A percentile compares a stretch with the other conserved stretches of the same genome.
Conservation (phyloP, 2,888 invertebrate genomes). For the Eupithecia pulchellata region DNA sequence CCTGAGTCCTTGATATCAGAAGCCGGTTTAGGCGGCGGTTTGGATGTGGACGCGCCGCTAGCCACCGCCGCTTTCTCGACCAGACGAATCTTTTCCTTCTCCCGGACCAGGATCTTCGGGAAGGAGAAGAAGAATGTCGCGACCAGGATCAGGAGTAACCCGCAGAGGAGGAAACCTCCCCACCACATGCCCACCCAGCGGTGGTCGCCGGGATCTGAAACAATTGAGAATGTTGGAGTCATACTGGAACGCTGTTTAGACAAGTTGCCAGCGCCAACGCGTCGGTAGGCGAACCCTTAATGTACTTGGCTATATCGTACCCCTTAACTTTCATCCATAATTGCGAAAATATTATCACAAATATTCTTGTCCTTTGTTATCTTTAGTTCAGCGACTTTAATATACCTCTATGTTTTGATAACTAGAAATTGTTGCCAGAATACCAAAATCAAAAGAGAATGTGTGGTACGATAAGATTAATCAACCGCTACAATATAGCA, state of each 20-base stretch:
- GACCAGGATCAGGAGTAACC: conserved; percentile 92
- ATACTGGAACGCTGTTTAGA: not conserved
- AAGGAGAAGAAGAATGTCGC: conserved; percentile 97
- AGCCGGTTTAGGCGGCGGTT: conserved; percentile 70
- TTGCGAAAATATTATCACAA: too few species aligned
- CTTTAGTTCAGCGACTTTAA: too few species aligned
- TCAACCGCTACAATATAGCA: too few species aligned
- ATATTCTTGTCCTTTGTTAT: too few species aligned
- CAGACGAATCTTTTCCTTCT: conserved; percentile 92
- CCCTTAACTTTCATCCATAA: too few species aligned
- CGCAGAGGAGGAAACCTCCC: conserved; percentile 97
- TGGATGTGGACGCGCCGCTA: conserved; percentile 70
- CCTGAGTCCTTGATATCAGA: conserved; percentile 87
- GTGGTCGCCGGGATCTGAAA: conserved; percentile 91
- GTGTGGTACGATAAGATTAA: too few species aligned
- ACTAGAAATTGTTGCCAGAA: too few species aligned
- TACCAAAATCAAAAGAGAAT: too few species aligned
- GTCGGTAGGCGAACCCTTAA: too few species aligned
- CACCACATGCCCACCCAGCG: conserved; percentile 98
- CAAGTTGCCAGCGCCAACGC: too few species aligned
- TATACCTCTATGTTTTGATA: too few species aligned
- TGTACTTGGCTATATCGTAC: too few species aligned
- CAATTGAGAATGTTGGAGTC: not conserved
- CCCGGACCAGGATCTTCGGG: conserved; percentile 92
- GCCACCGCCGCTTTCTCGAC: conserved; percentile 88